Base-by-base conservation (phyloP, 2,888 invertebrate genomes). In the Tinea semifulvella region DNA sequence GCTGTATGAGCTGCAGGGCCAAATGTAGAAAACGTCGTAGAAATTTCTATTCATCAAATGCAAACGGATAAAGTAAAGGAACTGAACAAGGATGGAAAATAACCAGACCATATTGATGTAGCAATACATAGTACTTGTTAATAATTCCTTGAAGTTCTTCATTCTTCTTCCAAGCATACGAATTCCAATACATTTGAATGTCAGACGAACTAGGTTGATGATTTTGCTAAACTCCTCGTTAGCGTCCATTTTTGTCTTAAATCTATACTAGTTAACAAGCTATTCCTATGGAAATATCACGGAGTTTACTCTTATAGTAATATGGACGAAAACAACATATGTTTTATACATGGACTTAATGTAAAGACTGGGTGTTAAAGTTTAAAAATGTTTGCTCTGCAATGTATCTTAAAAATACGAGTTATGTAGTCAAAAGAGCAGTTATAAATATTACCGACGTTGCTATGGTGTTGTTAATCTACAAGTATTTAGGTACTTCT, bases 11-110 rank as follows among this genome's bases (percentile, higher is more conserved):
- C 5, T 8, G 10, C 35, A 35, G 7, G 35, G 35, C 16, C 28
- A 28, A 4, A 28, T 6, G 28, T 28, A 28, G 13, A 35, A 35
- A 5, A 8, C 35, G 13, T 14, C 35, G 16, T 35, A 14, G 16
- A 35, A 8, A 35, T 35, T 8, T 35, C 16, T 6, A 13, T 35
- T 35, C 35, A 35, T 35, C 16, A 35, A 35, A 35, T 35, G 35
- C 5, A 35, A 16, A 2, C 35, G 5, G 16, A 35, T 35, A 10
- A 35, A 35, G 10, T 35, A 35, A 14, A 35, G 3, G 5, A 35
- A 35, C 16, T 35, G 35, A 14, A 14, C 5, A 5, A 35, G 13
- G 7, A 35, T 35, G 8, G 35, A 14, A 14, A 35, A 16, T 16
- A 35, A 35, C 16, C 35, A 35, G 13, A 35, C 35, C 35, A 35